A percentile compares a stretch with the other conserved stretches of the same genome.
These are phyloP conservation scores for Platichthys flesus DNA, from an alignment of 2,113 vertebrate species.

Conservation along the genomic window DNA sequence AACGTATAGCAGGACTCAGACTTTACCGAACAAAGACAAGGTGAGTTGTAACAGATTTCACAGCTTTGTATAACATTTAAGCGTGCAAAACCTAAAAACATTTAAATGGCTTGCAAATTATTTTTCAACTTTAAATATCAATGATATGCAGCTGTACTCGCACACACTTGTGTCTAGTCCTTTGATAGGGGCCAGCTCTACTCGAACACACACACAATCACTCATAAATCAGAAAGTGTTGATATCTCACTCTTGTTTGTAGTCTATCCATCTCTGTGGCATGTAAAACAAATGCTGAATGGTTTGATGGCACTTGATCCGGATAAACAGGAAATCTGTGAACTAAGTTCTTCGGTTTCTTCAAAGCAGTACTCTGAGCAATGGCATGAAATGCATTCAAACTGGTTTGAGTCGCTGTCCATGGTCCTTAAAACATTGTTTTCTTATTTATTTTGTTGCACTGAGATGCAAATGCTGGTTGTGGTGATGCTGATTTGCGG, in stretches of 20 bases:
- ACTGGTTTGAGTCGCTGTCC: constrained; percentile 16
- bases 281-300: background rate
- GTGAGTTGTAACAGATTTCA: constrained; percentile 17
- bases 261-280: background rate
- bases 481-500: background rate
- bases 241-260: background rate
- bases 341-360: background rate
- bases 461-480: background rate
- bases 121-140: background rate
- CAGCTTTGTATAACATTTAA: too few relatives aligned
- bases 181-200: too few relatives aligned
- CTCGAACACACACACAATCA: background rate
- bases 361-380: background rate
- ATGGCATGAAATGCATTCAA: background rate
- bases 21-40: constrained; percentile 68
- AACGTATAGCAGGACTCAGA: constrained; percentile 73
- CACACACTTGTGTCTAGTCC: background rate
- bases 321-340: background rate
- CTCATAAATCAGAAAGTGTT: background rate
- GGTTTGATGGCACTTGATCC: background rate
- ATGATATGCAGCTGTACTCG: background rate
- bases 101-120: background rate
- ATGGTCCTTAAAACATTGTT: constrained; percentile 22
- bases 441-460: background rate
- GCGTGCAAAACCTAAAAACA: background rate